Percentiles rank a stretch among this genome's conserved stretches.
phyloP scores from a whole-genome alignment of 2,888 invertebrate species.

The Timandra comae region DNA sequence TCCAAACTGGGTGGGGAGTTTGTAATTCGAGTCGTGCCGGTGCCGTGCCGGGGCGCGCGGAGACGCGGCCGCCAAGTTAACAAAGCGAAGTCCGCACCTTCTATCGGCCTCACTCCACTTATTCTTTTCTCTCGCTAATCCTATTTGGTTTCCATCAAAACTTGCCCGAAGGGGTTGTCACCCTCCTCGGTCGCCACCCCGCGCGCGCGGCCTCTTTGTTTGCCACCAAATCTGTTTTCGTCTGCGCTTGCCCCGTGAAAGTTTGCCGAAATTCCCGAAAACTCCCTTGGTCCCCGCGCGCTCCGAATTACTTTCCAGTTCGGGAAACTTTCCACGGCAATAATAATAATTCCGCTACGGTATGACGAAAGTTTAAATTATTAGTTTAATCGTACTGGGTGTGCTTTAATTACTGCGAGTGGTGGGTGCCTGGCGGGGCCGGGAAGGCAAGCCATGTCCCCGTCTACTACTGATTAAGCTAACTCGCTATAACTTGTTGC shows the following conservation, averaged over 20 bases:
- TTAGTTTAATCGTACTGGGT: slow-evolving; percentile 69
- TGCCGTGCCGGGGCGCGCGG: slow-evolving; percentile 14
- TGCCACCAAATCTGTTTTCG: slow-evolving; percentile 71
- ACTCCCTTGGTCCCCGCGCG: slow-evolving; percentile 38
- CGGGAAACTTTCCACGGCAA: slow-evolving; percentile 61
- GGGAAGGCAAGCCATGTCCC: slow-evolving; percentile 26
- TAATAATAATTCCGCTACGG: slow-evolving; percentile 70
- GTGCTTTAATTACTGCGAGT: slow-evolving; percentile 60
- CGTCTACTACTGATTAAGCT: slow-evolving; percentile 37
- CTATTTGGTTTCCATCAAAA: slow-evolving; percentile 74
- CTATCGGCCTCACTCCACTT: slow-evolving; percentile 53
- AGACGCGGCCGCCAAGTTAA: slow-evolving; percentile 30
- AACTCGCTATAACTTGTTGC: slow-evolving; percentile 31
- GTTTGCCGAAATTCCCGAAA: slow-evolving; percentile 55
- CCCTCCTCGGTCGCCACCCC: slow-evolving; percentile 17
- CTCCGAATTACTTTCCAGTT: slow-evolving; percentile 69
- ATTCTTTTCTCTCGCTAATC: slow-evolving; percentile 69
- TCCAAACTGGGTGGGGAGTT: slow-evolving; percentile 15
- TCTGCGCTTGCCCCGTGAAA: slow-evolving; percentile 51
- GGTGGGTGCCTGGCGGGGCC: slow-evolving; percentile 12
- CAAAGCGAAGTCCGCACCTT: slow-evolving; percentile 39
- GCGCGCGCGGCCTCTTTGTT: slow-evolving; percentile 48
- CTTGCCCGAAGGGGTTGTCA: slow-evolving; percentile 59
- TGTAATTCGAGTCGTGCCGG: slow-evolving; percentile 22
- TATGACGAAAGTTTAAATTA: slow-evolving; percentile 73